phyloP scores from a whole-genome alignment of 2,113 vertebrate genomes.

The Brachyhypopomus gauderio region DNA sequence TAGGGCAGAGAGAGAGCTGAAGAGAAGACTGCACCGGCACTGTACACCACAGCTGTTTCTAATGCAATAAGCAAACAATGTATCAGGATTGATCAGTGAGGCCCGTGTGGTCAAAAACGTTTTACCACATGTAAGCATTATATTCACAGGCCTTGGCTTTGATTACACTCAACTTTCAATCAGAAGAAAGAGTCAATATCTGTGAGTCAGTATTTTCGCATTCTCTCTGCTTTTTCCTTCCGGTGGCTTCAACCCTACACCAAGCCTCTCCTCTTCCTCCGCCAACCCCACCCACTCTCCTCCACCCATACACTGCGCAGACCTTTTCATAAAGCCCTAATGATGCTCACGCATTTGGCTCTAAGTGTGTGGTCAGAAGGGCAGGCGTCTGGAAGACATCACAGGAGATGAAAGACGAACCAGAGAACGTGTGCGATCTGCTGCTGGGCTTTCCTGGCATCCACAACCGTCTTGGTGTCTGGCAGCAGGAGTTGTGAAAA shows the following conservation, averaged over 20 bases:
- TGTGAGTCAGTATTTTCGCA: background rate
- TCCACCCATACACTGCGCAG: background rate
- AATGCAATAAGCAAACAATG: background rate
- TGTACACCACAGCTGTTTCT: too few relatives aligned
- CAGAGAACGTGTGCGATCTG: background rate
- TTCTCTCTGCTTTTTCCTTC: background rate
- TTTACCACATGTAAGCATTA: slow-evolving; percentile 5
- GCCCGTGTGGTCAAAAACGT: slow-evolving; percentile 12
- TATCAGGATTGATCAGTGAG: background rate
- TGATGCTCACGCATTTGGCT: background rate
- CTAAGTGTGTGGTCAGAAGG: background rate
- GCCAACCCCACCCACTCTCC: background rate
- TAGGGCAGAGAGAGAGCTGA: too few relatives aligned
- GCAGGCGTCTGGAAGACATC: background rate
- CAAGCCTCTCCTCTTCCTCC: background rate
- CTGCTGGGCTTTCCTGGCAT: slow-evolving; percentile 19
- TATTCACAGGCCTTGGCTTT: background rate
- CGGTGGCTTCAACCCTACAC: background rate
- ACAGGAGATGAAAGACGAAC: slow-evolving; percentile 1
- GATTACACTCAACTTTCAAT: background rate
- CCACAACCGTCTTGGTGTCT: slow-evolving; percentile 14
- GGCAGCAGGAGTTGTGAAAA: slow-evolving; percentile 36
- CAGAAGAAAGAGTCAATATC: background rate
- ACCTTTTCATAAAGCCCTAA: background rate
- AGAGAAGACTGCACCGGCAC: background rate